A percentile compares a stretch with the other conserved stretches of the same genome.
These are phyloP conservation scores for Limulus polyphemus DNA, from an alignment of 2,888 invertebrate species.

Conservation along the genomic window DNA sequence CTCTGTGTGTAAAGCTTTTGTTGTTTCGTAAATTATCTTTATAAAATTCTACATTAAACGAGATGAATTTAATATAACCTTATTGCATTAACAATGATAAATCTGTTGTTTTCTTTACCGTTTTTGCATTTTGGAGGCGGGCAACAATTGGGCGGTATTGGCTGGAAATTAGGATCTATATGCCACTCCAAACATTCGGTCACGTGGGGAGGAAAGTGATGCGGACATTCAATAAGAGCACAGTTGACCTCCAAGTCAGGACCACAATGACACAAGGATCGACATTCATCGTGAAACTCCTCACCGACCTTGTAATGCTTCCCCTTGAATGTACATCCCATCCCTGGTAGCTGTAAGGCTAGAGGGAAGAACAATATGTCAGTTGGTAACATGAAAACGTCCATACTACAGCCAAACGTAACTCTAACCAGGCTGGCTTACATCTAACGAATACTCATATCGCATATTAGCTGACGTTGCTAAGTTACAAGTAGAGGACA, in stretches of 20 bases:
- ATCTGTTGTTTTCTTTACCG: slow-evolving; percentile 4
- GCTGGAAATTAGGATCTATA: slow-evolving; percentile 47
- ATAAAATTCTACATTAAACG: too few species aligned
- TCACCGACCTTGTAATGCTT: slow-evolving; percentile 50
- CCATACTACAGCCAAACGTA: too few species aligned
- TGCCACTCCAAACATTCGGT: slow-evolving; percentile 70
- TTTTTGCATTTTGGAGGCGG: slow-evolving; percentile 27
- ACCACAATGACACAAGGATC: slow-evolving; percentile 61
- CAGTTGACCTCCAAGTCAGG: slow-evolving; percentile 47
- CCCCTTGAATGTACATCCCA: slow-evolving; percentile 23
- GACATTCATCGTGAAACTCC: slow-evolving; percentile 65
- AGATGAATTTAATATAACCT: too few species aligned
- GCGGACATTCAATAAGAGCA: slow-evolving; percentile 65
- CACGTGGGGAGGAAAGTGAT: slow-evolving; percentile 56
- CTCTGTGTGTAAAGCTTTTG: too few species aligned
- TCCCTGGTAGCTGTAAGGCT: slow-evolving; percentile 6
- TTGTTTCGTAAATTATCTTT: too few species aligned
- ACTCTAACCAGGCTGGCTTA: too few species aligned
- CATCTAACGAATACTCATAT: too few species aligned
- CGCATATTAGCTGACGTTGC: too few species aligned
- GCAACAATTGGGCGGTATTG: slow-evolving; percentile 30
- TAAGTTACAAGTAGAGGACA: too few species aligned
- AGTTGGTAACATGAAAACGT: too few species aligned
- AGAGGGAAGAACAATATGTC: neutral
- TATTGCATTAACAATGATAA: too few species aligned